These are phyloP conservation scores for Caenorhabditis panamensis DNA, from an alignment of 2,888 invertebrate species.

Conservation along the genomic window DNA sequence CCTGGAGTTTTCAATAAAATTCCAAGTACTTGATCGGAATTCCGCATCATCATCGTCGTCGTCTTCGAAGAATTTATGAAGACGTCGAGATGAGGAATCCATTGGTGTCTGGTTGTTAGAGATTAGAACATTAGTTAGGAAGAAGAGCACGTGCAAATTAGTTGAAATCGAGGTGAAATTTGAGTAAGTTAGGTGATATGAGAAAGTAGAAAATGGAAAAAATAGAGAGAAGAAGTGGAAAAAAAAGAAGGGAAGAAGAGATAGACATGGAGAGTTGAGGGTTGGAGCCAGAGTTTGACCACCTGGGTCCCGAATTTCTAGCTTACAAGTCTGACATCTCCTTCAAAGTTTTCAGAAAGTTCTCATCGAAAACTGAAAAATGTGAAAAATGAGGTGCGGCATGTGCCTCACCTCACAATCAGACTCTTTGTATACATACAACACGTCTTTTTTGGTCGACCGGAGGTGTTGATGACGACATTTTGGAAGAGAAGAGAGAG, in stretches of 20 bases:
- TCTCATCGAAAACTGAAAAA: constrained; percentile 4
- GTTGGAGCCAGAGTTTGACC: no score
- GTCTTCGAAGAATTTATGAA: constrained; percentile 1
- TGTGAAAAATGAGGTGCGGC: not conserved
- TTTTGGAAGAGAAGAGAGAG: constrained; percentile 4
- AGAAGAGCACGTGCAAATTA: not conserved
- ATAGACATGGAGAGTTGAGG: no score
- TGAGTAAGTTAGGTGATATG: no score
- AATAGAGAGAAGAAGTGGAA: no score
- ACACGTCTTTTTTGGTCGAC: not conserved
- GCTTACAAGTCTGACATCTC: not conserved
- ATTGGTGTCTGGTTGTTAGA: not conserved
- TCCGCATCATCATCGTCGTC: constrained; percentile 46
- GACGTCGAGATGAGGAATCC: constrained; percentile 5
- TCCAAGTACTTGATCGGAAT: constrained; percentile 52
- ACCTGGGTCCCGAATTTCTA: no score
- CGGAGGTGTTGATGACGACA: constrained; percentile 9
- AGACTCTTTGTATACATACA: not conserved
- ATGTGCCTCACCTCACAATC: no score
- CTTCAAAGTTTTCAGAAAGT: not conserved
- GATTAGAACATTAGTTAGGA: not conserved
- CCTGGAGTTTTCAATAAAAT: constrained; percentile 42
- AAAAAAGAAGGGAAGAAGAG: no score
- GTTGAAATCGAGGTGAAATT: no score
- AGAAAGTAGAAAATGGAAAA: no score